Conservation (phyloP, 2,888 invertebrate species). For the Zaprionus bogoriensis region DNA sequence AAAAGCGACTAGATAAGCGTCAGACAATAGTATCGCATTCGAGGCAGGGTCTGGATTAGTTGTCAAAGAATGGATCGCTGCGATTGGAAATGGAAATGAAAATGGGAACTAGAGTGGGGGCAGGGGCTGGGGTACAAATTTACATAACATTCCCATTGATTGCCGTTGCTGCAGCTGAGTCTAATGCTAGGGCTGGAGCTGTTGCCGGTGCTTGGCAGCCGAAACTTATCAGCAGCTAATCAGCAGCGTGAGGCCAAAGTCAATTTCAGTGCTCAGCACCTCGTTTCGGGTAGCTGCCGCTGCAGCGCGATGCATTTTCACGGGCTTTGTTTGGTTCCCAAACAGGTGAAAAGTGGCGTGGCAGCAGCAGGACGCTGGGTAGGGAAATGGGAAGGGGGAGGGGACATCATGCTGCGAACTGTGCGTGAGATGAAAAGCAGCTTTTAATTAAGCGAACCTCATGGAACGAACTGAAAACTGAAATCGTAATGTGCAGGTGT, state of each 20-base stretch:
- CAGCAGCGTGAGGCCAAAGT: slow-evolving; percentile 64
- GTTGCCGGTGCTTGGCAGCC: slow-evolving; percentile 50
- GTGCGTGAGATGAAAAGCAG: slow-evolving; percentile 59
- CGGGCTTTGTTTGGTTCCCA: slow-evolving; percentile 49
- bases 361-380: not conserved
- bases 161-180: slow-evolving; percentile 42
- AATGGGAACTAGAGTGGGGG: not conserved
- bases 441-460: slow-evolving; percentile 69
- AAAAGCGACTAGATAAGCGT: slow-evolving; percentile 2
- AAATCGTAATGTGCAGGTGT: slow-evolving; percentile 57
- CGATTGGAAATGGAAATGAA: too few species aligned
- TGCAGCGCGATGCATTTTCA: slow-evolving; percentile 53
- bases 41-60: slow-evolving; percentile 38
- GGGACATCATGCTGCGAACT: slow-evolving; percentile 55
- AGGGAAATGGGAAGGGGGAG: not conserved
- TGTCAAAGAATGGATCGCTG: slow-evolving; percentile 24
- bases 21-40: slow-evolving; percentile 65
- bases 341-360: slow-evolving; percentile 9
- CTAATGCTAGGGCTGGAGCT: too few species aligned
- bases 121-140: slow-evolving; percentile 40
- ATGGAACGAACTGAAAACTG: slow-evolving; percentile 29
- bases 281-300: slow-evolving; percentile 55
- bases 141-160: slow-evolving; percentile 67
- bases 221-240: slow-evolving; percentile 72
- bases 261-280: slow-evolving; percentile 74